A percentile compares a stretch with the other conserved stretches of the same genome.
Conservation (phyloP, 2,113 vertebrate genomes). For the Oryzias melastigma region DNA sequence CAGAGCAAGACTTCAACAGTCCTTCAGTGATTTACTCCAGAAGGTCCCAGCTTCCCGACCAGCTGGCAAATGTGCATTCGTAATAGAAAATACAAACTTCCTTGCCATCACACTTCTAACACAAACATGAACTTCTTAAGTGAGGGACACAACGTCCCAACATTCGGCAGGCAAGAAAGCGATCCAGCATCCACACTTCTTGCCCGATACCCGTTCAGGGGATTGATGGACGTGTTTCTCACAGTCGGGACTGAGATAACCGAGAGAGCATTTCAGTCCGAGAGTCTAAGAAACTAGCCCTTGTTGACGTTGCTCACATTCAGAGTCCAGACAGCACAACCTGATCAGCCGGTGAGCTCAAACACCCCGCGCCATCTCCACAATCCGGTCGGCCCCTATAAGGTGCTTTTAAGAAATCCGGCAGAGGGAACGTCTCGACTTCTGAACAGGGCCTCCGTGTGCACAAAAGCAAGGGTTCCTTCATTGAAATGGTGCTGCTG, state of each 20-base stretch:
- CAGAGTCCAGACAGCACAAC: constrained; percentile 47
- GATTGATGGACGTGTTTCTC: constrained; percentile 48
- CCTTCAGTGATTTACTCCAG: constrained; percentile 47
- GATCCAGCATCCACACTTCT: constrained; percentile 38
- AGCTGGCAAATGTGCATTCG: constrained; percentile 41
- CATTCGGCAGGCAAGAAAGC: constrained; percentile 39
- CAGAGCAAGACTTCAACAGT: constrained; percentile 55
- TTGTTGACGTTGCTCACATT: constrained; percentile 62
- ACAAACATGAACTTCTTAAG: constrained; percentile 43
- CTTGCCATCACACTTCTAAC: constrained; percentile 22
- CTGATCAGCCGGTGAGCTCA: constrained; percentile 30
- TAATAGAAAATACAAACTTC: constrained; percentile 47
- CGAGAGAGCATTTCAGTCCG: constrained; percentile 44
- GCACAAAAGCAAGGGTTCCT: constrained; percentile 75
- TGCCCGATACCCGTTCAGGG: constrained; percentile 41
- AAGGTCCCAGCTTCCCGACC: constrained; percentile 24
- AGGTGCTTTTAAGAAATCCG: constrained; percentile 61
- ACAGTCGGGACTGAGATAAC: constrained; percentile 54
- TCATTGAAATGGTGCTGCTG: constrained; percentile 61
- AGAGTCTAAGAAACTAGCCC: constrained; percentile 67
- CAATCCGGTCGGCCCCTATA: constrained; percentile 44
- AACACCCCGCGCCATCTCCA: constrained; percentile 22
- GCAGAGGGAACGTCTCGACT: constrained; percentile 37
- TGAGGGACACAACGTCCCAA: constrained; percentile 40
- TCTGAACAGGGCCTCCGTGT: constrained; percentile 65